Conservation (phyloP, 2,797 vertebrate genomes). For the Furcifer pardalis region DNA sequence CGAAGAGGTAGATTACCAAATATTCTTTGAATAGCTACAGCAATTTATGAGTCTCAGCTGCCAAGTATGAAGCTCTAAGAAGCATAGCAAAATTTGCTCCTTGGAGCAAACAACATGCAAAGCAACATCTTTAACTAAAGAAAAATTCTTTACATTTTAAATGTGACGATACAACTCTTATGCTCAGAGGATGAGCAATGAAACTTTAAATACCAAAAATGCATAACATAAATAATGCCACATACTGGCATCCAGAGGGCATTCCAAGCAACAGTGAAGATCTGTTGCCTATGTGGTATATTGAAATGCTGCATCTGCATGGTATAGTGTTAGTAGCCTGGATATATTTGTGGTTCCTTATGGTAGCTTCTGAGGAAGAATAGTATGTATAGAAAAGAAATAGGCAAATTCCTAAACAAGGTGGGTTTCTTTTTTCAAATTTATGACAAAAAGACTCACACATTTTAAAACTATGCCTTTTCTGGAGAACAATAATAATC, state of each 20-base stretch:
- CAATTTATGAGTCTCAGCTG: conserved; percentile 16
- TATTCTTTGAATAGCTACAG: conserved; percentile 2
- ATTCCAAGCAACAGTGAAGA: background rate
- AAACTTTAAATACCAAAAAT: conserved; percentile 21
- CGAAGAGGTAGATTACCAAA: conserved; percentile 23
- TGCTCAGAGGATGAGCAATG: conserved; percentile 22
- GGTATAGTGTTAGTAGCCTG: background rate
- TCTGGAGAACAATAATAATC: too few relatives aligned
- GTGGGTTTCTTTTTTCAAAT: too few relatives aligned
- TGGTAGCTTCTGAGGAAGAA: background rate
- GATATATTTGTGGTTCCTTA: background rate
- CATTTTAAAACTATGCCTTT: background rate
- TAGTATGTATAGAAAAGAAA: background rate
- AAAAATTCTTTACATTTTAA: conserved; percentile 40
- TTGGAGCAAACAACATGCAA: conserved; percentile 26
- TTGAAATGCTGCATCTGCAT: background rate
- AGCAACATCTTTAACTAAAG: conserved; percentile 33
- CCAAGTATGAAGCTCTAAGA: conserved; percentile 39
- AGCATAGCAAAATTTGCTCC: conserved; percentile 16
- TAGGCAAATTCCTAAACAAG: background rate
- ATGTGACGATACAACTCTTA: background rate
- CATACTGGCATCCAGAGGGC: background rate
- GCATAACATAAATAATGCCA: conserved; percentile 4
- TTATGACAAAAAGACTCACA: background rate
- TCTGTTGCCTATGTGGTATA: background rate